Base-by-base conservation (phyloP, 1,140 invertebrate species). In the Solen grandis region DNA sequence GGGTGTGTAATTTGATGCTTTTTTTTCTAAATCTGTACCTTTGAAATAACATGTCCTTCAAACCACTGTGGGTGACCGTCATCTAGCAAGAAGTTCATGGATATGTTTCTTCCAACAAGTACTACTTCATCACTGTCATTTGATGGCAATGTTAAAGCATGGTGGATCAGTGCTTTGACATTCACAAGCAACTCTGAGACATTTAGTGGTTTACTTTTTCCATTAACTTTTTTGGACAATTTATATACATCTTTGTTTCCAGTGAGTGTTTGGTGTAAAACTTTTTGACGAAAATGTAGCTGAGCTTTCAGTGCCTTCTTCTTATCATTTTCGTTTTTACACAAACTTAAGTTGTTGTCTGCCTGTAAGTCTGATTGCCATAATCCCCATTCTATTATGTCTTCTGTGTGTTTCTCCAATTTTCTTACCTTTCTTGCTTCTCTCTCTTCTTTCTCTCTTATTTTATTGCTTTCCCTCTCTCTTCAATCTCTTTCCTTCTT, bases 381-480 rank as follows among this genome's bases (percentile, higher is more conserved):
- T 8, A 74, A 31, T 59, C 70, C 70, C 70, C 70, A 74, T 29
- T 38, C 57, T 74, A 60, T 38, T 41, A 74, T 74, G 54, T 62
- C 25, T 38, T 55, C 27, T n/a, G 69, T 72, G 2, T 35, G 19
- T 55, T 57, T 57, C 59, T 35, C 50, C n/a, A n/a, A 16, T 13
- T 59, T 60, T 57, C 27, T 70, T 31, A 22, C 29, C 36, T 55
- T 55, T 22, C 22, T 55, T 2, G 36, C 31, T 74, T 74, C 70
- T 74, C 41, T 60, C 33, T 74, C 35, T 27, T 46, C 38, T 31
- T 54, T 27, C 27, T 70, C 50, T 72, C 25, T 72, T 33, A n/a
- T 72, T 22, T n/a, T n/a, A n/a, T n/a, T n/a, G n/a, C n/a, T n/a
- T n/a, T n/a, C n/a, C n/a, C n/a, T n/a, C n/a, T n/a, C n/a, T n/a